Conservation (phyloP, 2,113 vertebrate species). For the Vimba vimba region DNA sequence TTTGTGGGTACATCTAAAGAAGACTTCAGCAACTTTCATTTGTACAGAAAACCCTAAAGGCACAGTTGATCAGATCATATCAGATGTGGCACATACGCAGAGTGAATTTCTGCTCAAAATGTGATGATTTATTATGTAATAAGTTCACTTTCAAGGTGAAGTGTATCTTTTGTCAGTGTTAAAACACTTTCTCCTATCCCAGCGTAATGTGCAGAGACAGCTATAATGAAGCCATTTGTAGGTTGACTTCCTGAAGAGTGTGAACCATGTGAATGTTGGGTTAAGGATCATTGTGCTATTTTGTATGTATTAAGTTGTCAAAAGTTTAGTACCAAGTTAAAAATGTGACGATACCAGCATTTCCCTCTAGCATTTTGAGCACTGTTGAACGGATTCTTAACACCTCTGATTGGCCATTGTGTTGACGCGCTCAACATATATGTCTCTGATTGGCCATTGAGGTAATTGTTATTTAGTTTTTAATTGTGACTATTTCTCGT, state of each 20-base stretch:
- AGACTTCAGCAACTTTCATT: conserved; percentile 15
- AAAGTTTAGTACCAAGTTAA: too few relatives aligned
- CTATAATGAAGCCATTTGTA: neutral
- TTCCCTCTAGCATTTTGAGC: too few relatives aligned
- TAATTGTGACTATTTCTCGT: neutral
- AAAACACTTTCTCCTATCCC: neutral
- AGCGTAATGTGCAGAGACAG: conserved; percentile 12
- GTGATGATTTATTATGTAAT: conserved; percentile 18
- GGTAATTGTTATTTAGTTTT: neutral
- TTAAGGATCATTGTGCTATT: neutral
- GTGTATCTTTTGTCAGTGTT: neutral
- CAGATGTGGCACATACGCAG: neutral
- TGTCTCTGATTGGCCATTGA: too few relatives aligned
- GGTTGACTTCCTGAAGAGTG: neutral
- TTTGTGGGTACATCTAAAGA: neutral
- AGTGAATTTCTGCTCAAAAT: conserved; percentile 18
- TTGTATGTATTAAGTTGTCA: neutral
- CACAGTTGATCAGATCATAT: conserved; percentile 34
- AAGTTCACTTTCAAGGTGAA: conserved; percentile 1
- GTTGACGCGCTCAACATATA: too few relatives aligned
- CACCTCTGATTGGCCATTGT: too few relatives aligned
- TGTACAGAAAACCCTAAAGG: conserved; percentile 21
- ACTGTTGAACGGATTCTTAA: too few relatives aligned
- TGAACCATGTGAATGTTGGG: neutral
- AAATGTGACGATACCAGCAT: too few relatives aligned